phyloP scores from a whole-genome alignment of 2,888 invertebrate species.

The Zaprionus bogoriensis region DNA sequence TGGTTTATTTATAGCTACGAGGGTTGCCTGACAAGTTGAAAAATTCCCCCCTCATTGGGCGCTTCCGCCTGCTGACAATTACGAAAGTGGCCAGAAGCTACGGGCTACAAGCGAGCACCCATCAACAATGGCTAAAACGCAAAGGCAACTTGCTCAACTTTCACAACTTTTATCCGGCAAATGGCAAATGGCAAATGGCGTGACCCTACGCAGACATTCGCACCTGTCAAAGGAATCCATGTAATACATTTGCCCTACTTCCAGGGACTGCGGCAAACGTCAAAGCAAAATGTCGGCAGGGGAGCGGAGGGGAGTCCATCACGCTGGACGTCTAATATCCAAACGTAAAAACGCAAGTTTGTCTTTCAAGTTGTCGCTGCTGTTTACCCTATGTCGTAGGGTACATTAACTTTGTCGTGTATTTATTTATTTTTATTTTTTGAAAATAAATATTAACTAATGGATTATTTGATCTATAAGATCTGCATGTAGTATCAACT shows the following conservation, averaged over 20 bases:
- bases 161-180: conserved; percentile 15
- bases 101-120: neutral
- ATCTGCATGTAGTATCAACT: too few relatives aligned
- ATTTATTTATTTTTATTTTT: neutral
- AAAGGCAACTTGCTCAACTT: conserved; percentile 38
- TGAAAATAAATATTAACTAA: too few relatives aligned
- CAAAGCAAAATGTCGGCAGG: too few relatives aligned
- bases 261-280: neutral
- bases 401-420: too few relatives aligned
- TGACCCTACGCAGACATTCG: conserved; percentile 53
- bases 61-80: conserved; percentile 15
- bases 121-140: conserved; percentile 20
- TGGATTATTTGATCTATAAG: too few relatives aligned
- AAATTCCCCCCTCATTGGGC: conserved; percentile 28
- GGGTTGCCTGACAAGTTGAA: conserved; percentile 33
- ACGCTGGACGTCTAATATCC: conserved; percentile 6
- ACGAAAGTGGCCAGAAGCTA: conserved; percentile 33
- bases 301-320: conserved; percentile 2
- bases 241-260: neutral
- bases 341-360: conserved; percentile 20
- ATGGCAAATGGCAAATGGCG: too few relatives aligned
- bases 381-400: too few relatives aligned
- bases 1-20: conserved; percentile 37
- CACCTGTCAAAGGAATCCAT: conserved; percentile 47
- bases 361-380: conserved; percentile 16